These are phyloP conservation scores for Tiliqua scincoides DNA, from an alignment of 2,113 vertebrate genomes.

Conservation along the genomic window DNA sequence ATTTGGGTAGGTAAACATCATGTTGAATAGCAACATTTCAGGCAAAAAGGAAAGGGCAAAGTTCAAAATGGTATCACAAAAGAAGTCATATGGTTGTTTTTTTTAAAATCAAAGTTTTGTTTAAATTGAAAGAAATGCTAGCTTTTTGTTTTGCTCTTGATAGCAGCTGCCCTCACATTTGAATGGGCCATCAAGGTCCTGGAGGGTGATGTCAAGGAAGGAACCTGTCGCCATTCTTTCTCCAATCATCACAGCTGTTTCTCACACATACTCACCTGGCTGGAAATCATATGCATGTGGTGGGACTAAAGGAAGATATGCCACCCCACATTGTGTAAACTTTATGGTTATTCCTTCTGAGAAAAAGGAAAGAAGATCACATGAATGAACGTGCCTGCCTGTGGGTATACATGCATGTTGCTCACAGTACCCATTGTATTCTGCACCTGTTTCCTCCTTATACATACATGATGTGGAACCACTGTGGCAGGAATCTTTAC, in stretches of 20 bases:
- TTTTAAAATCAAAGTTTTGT: conserved; percentile 16
- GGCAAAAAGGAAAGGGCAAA: not conserved
- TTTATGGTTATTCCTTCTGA: not conserved
- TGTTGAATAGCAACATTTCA: not conserved
- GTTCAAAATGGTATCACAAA: not conserved
- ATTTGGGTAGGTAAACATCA: not conserved
- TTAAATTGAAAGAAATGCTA: not conserved
- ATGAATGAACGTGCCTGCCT: not conserved
- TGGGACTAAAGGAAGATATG: not conserved
- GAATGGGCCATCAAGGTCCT: not conserved
- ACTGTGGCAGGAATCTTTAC: not conserved
- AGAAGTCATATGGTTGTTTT: not conserved
- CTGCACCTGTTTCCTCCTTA: not conserved
- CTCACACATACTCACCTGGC: not conserved
- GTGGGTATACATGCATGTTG: too few relatives aligned
- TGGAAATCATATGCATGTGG: not conserved
- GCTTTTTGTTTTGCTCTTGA: not conserved
- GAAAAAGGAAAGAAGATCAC: not conserved
- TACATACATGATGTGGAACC: not conserved
- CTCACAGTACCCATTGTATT: not conserved
- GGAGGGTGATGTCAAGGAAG: not conserved
- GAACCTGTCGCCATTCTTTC: not conserved
- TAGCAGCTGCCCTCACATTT: not conserved
- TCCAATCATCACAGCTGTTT: not conserved
- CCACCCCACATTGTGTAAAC: not conserved